A percentile compares a stretch with the other conserved stretches of the same genome.
Evolutionary conservation across 2,797 vertebrate genomes (phyloP).

Genomic region (Uromys caudimaculatus): DNA sequence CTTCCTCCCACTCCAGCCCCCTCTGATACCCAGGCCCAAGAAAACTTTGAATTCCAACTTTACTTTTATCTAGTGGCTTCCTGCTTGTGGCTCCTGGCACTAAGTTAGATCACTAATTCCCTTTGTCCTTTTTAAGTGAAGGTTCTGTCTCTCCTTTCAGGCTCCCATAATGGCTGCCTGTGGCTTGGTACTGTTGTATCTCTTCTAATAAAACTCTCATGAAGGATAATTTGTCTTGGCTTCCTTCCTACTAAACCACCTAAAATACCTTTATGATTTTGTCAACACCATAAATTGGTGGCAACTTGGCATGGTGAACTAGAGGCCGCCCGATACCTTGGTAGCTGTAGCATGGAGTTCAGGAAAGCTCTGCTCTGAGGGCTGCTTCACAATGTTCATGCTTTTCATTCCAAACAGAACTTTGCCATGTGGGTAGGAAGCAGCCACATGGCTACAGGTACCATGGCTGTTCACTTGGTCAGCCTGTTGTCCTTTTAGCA

Average conservation of each 20-base stretch:
- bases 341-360: accelerated
- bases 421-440: neutral
- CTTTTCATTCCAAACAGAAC: neutral
- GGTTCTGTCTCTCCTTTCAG: neutral
- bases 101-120: neutral
- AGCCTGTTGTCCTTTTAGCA: neutral
- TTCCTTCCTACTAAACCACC: neutral
- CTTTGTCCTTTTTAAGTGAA: neutral
- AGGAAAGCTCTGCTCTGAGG: neutral
- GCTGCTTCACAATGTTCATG: neutral
- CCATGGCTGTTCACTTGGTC: neutral
- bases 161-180: neutral
- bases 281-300: neutral
- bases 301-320: neutral
- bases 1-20: neutral
- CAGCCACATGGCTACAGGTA: neutral
- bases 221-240: neutral
- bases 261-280: neutral
- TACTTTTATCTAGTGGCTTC: neutral
- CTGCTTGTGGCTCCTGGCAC: neutral
- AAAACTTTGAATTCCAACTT: neutral
- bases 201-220: neutral
- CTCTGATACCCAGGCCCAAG: neutral
- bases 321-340: accelerated
- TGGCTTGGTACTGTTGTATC: neutral